Conservation (phyloP, 1,140 invertebrate genomes). For the Brevipalpus yothersi region DNA sequence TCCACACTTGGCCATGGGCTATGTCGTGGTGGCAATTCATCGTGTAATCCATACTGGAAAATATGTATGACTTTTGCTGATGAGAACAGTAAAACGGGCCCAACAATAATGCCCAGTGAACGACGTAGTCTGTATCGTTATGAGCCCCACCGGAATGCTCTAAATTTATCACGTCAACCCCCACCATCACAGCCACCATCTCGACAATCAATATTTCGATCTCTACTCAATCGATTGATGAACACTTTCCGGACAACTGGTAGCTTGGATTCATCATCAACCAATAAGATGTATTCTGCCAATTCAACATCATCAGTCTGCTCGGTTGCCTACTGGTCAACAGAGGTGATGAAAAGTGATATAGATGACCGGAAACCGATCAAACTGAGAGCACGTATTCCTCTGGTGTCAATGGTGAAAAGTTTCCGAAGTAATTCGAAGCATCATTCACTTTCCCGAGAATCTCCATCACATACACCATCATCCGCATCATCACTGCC, state of each 20-base stretch:
- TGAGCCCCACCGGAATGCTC: not conserved
- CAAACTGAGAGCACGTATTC: not conserved
- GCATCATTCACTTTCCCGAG: not conserved
- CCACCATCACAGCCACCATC: not conserved
- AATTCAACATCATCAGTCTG: slow-evolving; percentile 1
- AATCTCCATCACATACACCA: not conserved
- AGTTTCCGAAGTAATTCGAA: not conserved
- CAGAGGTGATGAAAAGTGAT: not conserved
- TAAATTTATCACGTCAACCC: not conserved
- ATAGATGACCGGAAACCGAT: not conserved
- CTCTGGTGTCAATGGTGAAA: not conserved
- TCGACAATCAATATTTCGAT: not conserved
- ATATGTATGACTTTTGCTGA: slow-evolving; percentile 3
- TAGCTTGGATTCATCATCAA: not conserved
- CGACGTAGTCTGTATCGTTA: not conserved
- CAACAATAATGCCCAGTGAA: not conserved
- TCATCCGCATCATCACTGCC: not conserved
- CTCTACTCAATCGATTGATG: not conserved
- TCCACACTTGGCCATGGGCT: not conserved
- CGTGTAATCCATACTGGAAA: slow-evolving; percentile 8
- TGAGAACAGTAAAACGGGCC: not conserved
- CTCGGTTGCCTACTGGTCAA: slow-evolving; percentile 7
- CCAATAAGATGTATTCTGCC: not conserved
- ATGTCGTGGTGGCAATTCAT: slow-evolving; percentile 6
- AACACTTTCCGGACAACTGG: not conserved